Base-by-base conservation (phyloP, 1,140 invertebrate genomes). In the Trichogramma pretiosum region DNA sequence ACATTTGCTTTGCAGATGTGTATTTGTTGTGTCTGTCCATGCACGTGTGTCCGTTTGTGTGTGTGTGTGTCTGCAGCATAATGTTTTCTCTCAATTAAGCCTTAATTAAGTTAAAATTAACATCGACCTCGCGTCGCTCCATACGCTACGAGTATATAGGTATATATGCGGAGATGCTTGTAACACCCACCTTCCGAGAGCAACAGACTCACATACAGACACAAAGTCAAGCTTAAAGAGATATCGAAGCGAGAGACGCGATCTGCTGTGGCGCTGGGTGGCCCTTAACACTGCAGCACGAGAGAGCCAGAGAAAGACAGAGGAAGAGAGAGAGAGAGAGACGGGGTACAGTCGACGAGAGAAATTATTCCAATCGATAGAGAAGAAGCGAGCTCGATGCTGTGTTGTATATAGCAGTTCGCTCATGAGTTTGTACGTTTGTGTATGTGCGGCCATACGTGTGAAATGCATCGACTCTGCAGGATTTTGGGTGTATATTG, bases 61-160 rank as follows among this genome's bases (percentile, higher is more conserved):
- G 21, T 26, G 21, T 16, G 66, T 62, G 67, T 58, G 60, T 62
- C 57, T 61, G 59, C 58, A 63, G 67, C 68, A 72, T 70, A 71
- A 70, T 72, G 70, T 72, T 72, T 71, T 68, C 68, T 71, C 70
- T 71, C 68, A 72, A 72, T 72, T 72, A 72, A 72, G 70, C 68
- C 68, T 72, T 72, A 72, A 72, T 72, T 72, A 71, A 72, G 70
- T 72, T 72, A 72, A 72, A 72, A 72, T 72, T 72, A 72, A 69
- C 70, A 72, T 71, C 68, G 63, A 63, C 26, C 7, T n/a, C 17
- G 21, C 33, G 2, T 14, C 37, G 17, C 26, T 5, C 35, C 41
- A 46, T 46, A 33, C 37, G 43, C 43, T 36, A 46, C 43, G 43
- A 33, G 37, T 36, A 46, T 36, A 18, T 46, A 46, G 33, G 33